These are phyloP conservation scores for Poliocrania exsul DNA, from an alignment of 2,797 vertebrate genomes.

Conservation along the genomic window DNA sequence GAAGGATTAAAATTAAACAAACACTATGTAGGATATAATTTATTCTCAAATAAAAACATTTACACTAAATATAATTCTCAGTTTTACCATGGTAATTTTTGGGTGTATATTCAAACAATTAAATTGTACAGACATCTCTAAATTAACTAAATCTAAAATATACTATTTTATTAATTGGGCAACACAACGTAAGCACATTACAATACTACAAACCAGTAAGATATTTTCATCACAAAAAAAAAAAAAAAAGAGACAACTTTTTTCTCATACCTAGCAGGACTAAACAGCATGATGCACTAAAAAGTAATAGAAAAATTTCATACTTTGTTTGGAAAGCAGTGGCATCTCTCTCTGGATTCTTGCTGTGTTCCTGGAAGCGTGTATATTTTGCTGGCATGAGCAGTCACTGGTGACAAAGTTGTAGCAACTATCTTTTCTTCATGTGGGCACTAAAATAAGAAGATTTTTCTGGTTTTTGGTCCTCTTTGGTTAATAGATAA, in stretches of 20 bases:
- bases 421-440: constrained; percentile 74
- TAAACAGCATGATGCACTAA: neutral
- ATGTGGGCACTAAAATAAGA: constrained; percentile 83
- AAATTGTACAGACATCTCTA: neutral
- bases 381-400: constrained; percentile 79
- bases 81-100: neutral
- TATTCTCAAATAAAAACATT: neutral
- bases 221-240: neutral
- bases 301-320: neutral
- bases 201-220: neutral
- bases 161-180: neutral
- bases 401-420: constrained; percentile 71
- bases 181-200: neutral
- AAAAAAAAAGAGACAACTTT: too few species aligned
- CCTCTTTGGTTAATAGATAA: neutral
- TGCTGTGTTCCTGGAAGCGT: constrained; percentile 70
- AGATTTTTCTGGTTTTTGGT: neutral
- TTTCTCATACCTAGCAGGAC: neutral
- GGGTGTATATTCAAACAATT: neutral
- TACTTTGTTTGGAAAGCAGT: constrained; percentile 90
- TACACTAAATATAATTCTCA: neutral
- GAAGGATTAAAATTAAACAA: neutral
- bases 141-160: neutral
- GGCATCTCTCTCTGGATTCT: constrained; percentile 80
- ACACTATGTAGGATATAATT: neutral